These are phyloP conservation scores for Bettongia penicillata DNA, from an alignment of 2,113 vertebrate genomes.

Conservation along the genomic window DNA sequence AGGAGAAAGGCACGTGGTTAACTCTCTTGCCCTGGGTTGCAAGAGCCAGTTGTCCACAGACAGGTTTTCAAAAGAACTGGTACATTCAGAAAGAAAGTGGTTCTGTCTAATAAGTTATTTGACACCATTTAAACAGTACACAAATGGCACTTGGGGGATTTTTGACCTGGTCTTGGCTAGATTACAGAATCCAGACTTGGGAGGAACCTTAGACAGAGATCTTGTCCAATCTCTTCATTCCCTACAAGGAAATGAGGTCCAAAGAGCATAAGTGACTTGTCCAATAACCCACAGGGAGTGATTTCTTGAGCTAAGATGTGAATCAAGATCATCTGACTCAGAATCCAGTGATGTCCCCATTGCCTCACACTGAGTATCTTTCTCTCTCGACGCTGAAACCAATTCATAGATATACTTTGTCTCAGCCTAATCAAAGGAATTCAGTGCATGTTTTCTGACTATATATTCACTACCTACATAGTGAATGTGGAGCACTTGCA, in stretches of 20 bases:
- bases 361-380: background rate
- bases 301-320: background rate
- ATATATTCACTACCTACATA: background rate
- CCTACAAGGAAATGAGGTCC: background rate
- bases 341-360: background rate
- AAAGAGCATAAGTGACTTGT: background rate
- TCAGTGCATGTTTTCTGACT: background rate
- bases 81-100: background rate
- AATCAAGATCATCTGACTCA: background rate
- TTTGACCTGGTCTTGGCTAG: background rate
- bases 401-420: background rate
- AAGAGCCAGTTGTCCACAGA: background rate
- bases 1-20: background rate
- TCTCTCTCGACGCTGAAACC: background rate
- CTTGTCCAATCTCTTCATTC: background rate
- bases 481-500: background rate
- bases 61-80: background rate
- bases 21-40: background rate
- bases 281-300: background rate
- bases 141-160: background rate
- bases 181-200: background rate
- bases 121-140: background rate
- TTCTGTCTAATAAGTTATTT: background rate
- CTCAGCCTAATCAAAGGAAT: background rate
- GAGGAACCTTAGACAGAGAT: background rate